Conservation (phyloP, 2,888 invertebrate genomes). For the Zeuzera pyrina region DNA sequence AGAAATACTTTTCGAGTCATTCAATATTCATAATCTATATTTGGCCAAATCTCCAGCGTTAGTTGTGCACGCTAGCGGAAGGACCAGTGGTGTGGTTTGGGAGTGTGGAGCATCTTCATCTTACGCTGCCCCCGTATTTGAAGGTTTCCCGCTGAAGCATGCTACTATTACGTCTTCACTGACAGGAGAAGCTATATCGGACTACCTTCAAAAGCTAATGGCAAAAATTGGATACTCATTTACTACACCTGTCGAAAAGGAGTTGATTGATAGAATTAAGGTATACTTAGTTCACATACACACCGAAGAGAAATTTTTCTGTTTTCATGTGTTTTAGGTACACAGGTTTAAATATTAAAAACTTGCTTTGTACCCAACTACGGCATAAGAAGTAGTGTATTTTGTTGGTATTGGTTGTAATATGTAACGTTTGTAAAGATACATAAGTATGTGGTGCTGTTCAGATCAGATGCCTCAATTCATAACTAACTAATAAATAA, state of each 20-base stretch:
- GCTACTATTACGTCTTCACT: conserved; percentile 87
- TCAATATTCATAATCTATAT: conserved; percentile 64
- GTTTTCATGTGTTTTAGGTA: too few relatives aligned
- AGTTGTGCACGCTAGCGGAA: conserved; percentile 61
- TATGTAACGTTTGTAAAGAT: too few relatives aligned
- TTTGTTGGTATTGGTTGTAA: too few relatives aligned
- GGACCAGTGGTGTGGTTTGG: conserved; percentile 66
- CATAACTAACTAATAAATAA: too few relatives aligned
- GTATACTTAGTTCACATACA: conserved; percentile 72
- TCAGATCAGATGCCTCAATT: too few relatives aligned
- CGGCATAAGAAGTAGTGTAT: too few relatives aligned
- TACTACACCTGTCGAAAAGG: conserved; percentile 89
- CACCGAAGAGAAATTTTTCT: too few relatives aligned
- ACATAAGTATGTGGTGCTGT: too few relatives aligned
- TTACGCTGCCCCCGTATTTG: conserved; percentile 66
- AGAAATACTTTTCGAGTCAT: conserved; percentile 69
- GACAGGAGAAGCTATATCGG: conserved; percentile 85
- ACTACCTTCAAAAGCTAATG: conserved; percentile 88
- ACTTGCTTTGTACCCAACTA: too few relatives aligned
- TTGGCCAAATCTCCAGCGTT: conserved; percentile 60
- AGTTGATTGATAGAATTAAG: conserved; percentile 93
- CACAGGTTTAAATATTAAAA: too few relatives aligned
- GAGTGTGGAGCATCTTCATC: conserved; percentile 64
- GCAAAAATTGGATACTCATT: conserved; percentile 88
- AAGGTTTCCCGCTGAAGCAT: conserved; percentile 84